Base-by-base conservation (phyloP, 2,113 vertebrate species). In the Labeo rohita region DNA sequence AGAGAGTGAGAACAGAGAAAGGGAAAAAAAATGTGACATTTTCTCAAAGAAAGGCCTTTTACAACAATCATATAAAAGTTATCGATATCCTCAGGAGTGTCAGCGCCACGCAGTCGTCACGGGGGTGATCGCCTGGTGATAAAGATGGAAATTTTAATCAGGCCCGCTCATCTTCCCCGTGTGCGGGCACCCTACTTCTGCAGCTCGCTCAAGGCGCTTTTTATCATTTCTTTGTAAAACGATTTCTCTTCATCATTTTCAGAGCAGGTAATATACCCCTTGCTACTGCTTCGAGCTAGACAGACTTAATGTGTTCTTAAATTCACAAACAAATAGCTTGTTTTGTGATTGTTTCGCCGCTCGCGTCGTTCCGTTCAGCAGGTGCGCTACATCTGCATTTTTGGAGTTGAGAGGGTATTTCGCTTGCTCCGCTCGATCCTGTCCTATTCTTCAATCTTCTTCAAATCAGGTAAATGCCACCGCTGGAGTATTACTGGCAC, bases 261-360 rank as follows among this genome's bases (percentile, higher is more conserved):
- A 59, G 78, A 66, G 74, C 86, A 89, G 90, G 89, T 89, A 90
- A 90, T 89, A 84, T 93, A 83, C 92, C 89, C 84, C 76, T 34
- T 59, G 63, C 72, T 85, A 85, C 73, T 83, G 89, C 85, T 87
- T 59, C 78, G 85, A 91, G 90, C 91, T 45, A 92, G 91, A 88
- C 83, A 87, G 84, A 90, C 54, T 79, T 86, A 92, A 89, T 91
- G 85, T 90, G 85, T 91, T 86, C 89, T 89, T 85, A 87, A 89
- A 90, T 92, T 92, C 88, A 90, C 85, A 86, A 92, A 92, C 90
- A 93, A 94, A 93, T 89, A 92, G 88, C 89, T 84, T 80, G 76
- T 86, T 91, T 86, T 76, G 87, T 89, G 89, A 86, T 80, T 77
- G 83, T 89, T 90, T 18, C 68, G 34, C n/a, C 18, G 39, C 34